Conservation (phyloP, 1,140 invertebrate species). For the Drosophila miranda region DNA sequence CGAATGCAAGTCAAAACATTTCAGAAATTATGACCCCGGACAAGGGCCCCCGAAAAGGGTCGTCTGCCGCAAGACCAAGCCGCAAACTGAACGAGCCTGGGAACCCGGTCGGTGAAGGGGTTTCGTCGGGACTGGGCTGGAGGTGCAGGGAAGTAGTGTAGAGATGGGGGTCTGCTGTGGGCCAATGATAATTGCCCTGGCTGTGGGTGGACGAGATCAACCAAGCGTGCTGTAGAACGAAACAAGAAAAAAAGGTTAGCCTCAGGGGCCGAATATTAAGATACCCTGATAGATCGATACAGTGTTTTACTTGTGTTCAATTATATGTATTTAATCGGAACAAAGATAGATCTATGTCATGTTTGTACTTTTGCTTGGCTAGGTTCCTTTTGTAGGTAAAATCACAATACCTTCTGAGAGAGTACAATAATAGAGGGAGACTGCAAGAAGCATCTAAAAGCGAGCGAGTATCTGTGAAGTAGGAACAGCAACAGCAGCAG, state of each 20-base stretch:
- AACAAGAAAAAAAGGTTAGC: too few relatives aligned
- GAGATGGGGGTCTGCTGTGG: conserved; percentile 12
- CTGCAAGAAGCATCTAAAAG: conserved; percentile 16
- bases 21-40: conserved; percentile 74
- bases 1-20: conserved; percentile 80
- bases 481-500: conserved; percentile 13
- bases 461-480: conserved; percentile 39
- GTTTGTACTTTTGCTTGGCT: too few relatives aligned
- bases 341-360: background rate
- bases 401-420: background rate
- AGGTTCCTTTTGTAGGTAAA: too few relatives aligned
- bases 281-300: too few relatives aligned
- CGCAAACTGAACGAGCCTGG: conserved; percentile 50
- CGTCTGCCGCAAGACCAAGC: conserved; percentile 52
- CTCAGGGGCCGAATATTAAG: too few relatives aligned
- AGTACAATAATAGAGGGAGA: background rate
- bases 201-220: conserved; percentile 26
- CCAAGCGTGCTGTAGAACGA: too few relatives aligned
- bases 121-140: background rate
- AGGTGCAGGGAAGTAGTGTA: too few relatives aligned
- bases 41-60: conserved; percentile 43
- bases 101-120: background rate
- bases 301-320: too few relatives aligned
- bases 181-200: conserved; percentile 67
- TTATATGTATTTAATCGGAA: too few relatives aligned